Evolutionary conservation across 1,140 invertebrate species (phyloP), one percentile per base, ranked within the genome.

Genomic region (Formica exsecta): DNA sequence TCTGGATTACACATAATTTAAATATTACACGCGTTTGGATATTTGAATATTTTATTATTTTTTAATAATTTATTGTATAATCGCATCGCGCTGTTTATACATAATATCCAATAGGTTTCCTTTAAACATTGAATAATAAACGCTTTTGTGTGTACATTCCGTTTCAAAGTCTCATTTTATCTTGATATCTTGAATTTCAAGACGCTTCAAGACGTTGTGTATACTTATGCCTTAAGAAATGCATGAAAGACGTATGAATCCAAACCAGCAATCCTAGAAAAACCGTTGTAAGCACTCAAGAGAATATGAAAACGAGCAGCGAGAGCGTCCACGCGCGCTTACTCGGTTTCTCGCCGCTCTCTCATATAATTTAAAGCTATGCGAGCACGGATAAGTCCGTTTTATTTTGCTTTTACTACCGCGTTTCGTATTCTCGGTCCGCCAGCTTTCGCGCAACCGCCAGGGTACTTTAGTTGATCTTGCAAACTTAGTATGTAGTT

Each of bases 321-420:
- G 79, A 62, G 79, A 73, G 66, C 51, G 68, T 62, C 29, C 79
- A 83, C 68, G 79, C 73, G 73, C 79, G 79, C 73, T 83, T 83
- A 83, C 68, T 59, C 68, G 41, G 66, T 57, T 61, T 73, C 51
- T 61, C 51, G 57, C 66, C 36, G 79, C 38, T 73, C 79, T 80
- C 73, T 80, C 73, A 59, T 85, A 86, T 89, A 90, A 90, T 90
- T 90, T 90, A 90, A 86, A 87, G 88, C 89, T 81, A 75, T 74
- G 85, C 57, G 74, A 83, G 74, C 85, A 80, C 73, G 89, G 87
- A 90, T 89, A 89, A 90, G 87, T 77, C 64, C 62, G 77, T 86
- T 90, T 90, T 90, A 90, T 90, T 90, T 90, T 90, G 86, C 80
- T 90, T 90, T 90, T 89, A 86, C 89, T 87, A 74, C 77, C 85